phyloP scores from a whole-genome alignment of 2,888 invertebrate species.

The Helobdella robusta region DNA sequence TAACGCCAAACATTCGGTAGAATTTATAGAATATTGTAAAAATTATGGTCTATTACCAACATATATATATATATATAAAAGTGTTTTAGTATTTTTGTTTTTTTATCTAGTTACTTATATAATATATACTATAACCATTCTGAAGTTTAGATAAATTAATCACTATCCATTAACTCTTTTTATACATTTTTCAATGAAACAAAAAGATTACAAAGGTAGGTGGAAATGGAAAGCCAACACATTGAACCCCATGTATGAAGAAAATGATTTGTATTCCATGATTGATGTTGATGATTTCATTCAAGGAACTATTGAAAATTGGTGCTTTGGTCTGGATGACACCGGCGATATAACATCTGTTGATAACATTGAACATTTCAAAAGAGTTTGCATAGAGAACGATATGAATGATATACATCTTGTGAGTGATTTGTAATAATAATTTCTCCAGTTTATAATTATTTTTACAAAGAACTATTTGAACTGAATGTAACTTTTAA shows the following conservation, averaged over 20 bases:
- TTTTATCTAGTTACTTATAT: too few species aligned
- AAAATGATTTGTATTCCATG: slow-evolving; percentile 64
- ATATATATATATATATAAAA: too few species aligned
- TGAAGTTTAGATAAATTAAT: too few species aligned
- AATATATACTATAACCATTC: too few species aligned
- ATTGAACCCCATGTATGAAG: slow-evolving; percentile 83
- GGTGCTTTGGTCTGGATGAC: slow-evolving; percentile 76
- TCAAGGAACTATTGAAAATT: slow-evolving; percentile 64
- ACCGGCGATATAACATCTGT: slow-evolving; percentile 73
- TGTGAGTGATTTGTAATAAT: slow-evolving; percentile 35
- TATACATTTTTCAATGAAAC: neutral
- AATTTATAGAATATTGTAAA: too few species aligned
- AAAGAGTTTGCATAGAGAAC: slow-evolving; percentile 9
- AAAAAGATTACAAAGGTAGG: slow-evolving; percentile 47
- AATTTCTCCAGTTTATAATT: neutral
- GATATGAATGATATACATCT: slow-evolving; percentile 36
- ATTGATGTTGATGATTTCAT: slow-evolving; percentile 74
- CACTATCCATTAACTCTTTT: slow-evolving; percentile 18
- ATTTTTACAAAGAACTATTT: neutral
- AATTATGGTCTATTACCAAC: too few species aligned
- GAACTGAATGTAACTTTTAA: neutral
- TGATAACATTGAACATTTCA: slow-evolving; percentile 61
- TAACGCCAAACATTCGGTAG: too few species aligned
- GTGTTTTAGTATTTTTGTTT: too few species aligned
- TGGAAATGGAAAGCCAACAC: slow-evolving; percentile 81